phyloP scores from a whole-genome alignment of 2,888 invertebrate genomes.

The Lasioglossum vierecki region DNA sequence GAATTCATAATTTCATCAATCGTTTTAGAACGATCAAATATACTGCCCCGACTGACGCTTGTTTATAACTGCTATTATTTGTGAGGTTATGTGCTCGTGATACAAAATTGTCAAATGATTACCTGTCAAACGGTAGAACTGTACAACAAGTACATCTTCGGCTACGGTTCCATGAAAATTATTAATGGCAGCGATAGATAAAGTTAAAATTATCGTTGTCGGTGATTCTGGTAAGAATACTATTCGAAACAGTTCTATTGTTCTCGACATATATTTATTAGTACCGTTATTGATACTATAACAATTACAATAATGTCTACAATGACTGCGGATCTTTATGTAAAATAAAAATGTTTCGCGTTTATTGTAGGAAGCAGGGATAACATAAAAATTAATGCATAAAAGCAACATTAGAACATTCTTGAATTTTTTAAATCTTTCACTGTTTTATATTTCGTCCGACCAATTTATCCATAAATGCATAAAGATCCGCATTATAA shows the following conservation, averaged over 20 bases:
- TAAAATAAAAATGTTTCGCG: no score
- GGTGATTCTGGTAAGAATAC: slow-evolving; percentile 92
- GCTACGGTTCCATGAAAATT: slow-evolving; percentile 54
- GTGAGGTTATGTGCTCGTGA: slow-evolving; percentile 54
- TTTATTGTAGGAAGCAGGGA: no score
- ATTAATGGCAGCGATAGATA: slow-evolving; percentile 92
- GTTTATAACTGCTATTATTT: slow-evolving; percentile 49
- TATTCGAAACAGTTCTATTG: slow-evolving; percentile 13
- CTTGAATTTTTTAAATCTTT: no score
- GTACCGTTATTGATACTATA: slow-evolving; percentile 1
- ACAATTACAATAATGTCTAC: not conserved
- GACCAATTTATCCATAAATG: no score
- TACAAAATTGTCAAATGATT: slow-evolving; percentile 41
- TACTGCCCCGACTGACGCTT: slow-evolving; percentile 41
- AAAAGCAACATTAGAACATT: no score
- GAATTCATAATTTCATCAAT: slow-evolving; percentile 47
- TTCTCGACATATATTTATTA: not conserved
- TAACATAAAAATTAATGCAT: no score
- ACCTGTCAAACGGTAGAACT: slow-evolving; percentile 46
- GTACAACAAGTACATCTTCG: slow-evolving; percentile 40
- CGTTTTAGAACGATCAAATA: slow-evolving; percentile 16
- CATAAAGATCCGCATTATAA: not conserved
- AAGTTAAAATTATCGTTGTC: slow-evolving; percentile 95
- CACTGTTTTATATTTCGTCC: no score
- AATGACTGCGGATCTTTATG: no score